Evolutionary conservation across 1,140 invertebrate genomes (phyloP).

Genomic region (Drosophila funebris): DNA sequence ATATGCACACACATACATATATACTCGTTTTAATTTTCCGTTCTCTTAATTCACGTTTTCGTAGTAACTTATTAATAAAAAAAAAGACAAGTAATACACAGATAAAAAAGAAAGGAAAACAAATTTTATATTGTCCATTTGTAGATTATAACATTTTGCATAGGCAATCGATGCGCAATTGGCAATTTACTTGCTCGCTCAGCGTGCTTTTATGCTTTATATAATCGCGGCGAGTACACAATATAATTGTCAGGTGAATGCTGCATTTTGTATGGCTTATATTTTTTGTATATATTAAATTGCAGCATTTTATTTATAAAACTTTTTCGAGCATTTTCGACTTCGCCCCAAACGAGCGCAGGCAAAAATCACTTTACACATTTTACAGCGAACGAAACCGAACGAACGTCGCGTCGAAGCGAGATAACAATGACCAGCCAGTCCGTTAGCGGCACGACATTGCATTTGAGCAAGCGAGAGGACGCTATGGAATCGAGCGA

Average conservation of each 20-base stretch:
- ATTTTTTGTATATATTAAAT: slow-evolving; percentile 40
- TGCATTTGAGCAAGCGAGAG: slow-evolving; percentile 53
- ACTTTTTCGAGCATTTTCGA: slow-evolving; percentile 79
- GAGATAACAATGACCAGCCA: slow-evolving; percentile 48
- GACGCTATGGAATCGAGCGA: slow-evolving; percentile 40
- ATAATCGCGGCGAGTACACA: slow-evolving; percentile 56
- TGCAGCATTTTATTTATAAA: slow-evolving; percentile 67
- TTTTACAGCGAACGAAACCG: slow-evolving; percentile 63
- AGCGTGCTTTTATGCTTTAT: slow-evolving; percentile 70
- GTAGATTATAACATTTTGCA: slow-evolving; percentile 16
- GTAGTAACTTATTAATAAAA: slow-evolving; percentile 67
- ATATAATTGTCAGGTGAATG: slow-evolving; percentile 25
- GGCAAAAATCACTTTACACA: slow-evolving; percentile 80
- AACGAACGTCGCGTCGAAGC: slow-evolving; percentile 46
- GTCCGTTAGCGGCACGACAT: slow-evolving; percentile 34
- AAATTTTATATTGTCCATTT: slow-evolving; percentile 18
- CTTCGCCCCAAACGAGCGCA: slow-evolving; percentile 75
- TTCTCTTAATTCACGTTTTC: slow-evolving; percentile 57
- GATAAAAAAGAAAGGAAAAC: slow-evolving; percentile 27
- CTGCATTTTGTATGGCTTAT: slow-evolving; percentile 31
- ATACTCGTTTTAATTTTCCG: slow-evolving; percentile 45
- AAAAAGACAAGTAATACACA: slow-evolving; percentile 25
- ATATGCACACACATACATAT: slow-evolving; percentile 35
- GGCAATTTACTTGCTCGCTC: slow-evolving; percentile 43
- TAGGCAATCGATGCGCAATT: slow-evolving; percentile 73